phyloP scores from a whole-genome alignment of 2,888 invertebrate genomes.

The Aleiodes testaceus region DNA sequence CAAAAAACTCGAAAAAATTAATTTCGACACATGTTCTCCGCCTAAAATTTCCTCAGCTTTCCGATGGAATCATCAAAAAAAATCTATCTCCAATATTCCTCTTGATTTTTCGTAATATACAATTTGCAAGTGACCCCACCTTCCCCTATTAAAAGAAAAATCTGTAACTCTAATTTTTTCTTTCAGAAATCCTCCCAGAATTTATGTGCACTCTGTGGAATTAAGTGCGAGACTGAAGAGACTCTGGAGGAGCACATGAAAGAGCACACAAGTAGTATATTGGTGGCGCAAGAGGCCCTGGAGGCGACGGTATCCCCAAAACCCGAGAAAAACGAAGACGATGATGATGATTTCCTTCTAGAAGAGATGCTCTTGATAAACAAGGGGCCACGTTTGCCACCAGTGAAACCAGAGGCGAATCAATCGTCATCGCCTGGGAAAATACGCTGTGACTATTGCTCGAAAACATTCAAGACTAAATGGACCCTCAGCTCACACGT shows the following conservation, averaged over 20 bases:
- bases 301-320: slow-evolving; percentile 43
- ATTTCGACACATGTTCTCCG: too few species aligned
- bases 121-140: too few species aligned
- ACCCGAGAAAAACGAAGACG: slow-evolving; percentile 48
- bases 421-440: slow-evolving; percentile 45
- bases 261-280: slow-evolving; percentile 58
- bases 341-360: slow-evolving; percentile 64
- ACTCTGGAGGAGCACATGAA: slow-evolving; percentile 61
- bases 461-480: slow-evolving; percentile 70
- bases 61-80: too few species aligned
- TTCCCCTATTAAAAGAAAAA: neutral
- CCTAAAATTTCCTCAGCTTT: too few species aligned
- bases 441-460: slow-evolving; percentile 69
- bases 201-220: slow-evolving; percentile 57
- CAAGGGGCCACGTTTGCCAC: slow-evolving; percentile 55
- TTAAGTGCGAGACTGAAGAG: slow-evolving; percentile 53
- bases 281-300: slow-evolving; percentile 53
- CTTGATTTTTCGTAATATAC: too few species aligned
- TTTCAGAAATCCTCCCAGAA: slow-evolving; percentile 53
- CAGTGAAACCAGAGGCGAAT: slow-evolving; percentile 28
- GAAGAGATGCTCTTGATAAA: slow-evolving; percentile 68
- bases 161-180: slow-evolving; percentile 33
- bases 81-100: too few species aligned
- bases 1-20: too few species aligned
- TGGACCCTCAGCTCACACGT: slow-evolving; percentile 71